Evolutionary conservation across 2,888 invertebrate genomes (phyloP).

Genomic region (Calliopum simillimum): DNA sequence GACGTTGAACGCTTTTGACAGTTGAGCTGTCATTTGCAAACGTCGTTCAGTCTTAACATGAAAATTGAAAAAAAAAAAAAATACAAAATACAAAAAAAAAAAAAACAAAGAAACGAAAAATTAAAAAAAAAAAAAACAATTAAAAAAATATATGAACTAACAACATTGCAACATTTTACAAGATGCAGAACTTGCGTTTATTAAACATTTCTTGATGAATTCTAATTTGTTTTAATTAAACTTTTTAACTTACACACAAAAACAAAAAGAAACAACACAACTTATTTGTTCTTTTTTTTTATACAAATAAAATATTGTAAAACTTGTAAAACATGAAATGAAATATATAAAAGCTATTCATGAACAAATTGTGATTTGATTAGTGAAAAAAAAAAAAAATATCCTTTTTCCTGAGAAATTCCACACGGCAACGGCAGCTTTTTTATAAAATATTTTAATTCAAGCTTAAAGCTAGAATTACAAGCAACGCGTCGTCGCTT

Average conservation of each 20-base stretch:
- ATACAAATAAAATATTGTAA: slow-evolving; percentile 55
- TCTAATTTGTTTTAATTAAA: slow-evolving; percentile 44
- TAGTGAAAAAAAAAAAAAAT: not conserved
- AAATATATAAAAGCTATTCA: slow-evolving; percentile 52
- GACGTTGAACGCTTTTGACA: slow-evolving; percentile 24
- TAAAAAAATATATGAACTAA: slow-evolving; percentile 43
- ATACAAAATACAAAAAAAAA: slow-evolving; percentile 44
- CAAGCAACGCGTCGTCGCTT: no score
- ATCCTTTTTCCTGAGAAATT: no score
- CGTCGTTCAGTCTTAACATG: slow-evolving; percentile 27
- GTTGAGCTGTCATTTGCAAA: slow-evolving; percentile 31
- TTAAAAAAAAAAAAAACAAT: slow-evolving; percentile 49
- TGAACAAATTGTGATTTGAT: slow-evolving; percentile 29
- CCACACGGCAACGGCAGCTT: no score
- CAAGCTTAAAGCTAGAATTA: no score
- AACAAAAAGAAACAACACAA: slow-evolving; percentile 51
- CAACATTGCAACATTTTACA: slow-evolving; percentile 35
- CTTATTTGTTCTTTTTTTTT: slow-evolving; percentile 60
- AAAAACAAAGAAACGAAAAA: slow-evolving; percentile 44
- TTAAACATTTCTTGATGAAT: slow-evolving; percentile 48
- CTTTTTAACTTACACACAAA: slow-evolving; percentile 50
- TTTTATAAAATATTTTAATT: no score
- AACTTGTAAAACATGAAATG: slow-evolving; percentile 62
- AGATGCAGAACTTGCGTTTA: slow-evolving; percentile 41
- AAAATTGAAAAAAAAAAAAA: slow-evolving; percentile 47